Percentiles rank a stretch among this genome's conserved stretches.
Conservation (phyloP, 2,888 invertebrate species). For the Serrognathus titanus region DNA sequence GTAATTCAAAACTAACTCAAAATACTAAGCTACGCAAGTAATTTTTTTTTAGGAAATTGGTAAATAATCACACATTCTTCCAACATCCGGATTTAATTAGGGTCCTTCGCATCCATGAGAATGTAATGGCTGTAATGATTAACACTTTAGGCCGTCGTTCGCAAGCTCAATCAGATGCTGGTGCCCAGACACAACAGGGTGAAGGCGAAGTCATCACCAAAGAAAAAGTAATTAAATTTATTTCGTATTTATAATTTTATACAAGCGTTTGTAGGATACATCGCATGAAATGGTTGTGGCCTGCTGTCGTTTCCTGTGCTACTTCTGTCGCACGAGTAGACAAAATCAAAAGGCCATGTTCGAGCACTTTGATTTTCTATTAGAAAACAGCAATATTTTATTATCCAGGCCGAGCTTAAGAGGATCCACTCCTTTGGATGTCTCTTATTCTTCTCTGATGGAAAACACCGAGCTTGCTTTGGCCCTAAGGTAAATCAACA, state of each 20-base stretch:
- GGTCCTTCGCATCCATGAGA: constrained; percentile 95
- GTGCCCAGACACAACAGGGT: constrained; percentile 55
- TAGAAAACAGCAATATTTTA: constrained; percentile 98
- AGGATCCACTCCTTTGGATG: constrained; percentile 97
- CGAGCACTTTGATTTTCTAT: constrained; percentile 95
- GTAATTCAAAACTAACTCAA: constrained; percentile 21
- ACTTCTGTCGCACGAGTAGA: constrained; percentile 97
- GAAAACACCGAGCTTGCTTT: constrained; percentile 98
- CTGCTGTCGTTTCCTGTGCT: constrained; percentile 98
- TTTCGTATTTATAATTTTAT: not conserved
- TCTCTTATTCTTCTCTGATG: constrained; percentile 98
- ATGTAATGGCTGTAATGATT: constrained; percentile 99
- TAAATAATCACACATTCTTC: constrained; percentile 99
- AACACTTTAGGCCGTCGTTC: constrained; percentile 92
- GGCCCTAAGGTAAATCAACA: constrained; percentile 65
- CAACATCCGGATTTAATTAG: constrained; percentile 99
- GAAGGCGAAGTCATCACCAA: constrained; percentile 57
- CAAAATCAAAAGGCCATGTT: constrained; percentile 99
- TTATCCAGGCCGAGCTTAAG: constrained; percentile 90
- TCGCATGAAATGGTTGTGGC: constrained; percentile 99
- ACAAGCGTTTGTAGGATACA: constrained; percentile 61
- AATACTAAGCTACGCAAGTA: not conserved
- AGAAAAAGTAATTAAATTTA: constrained; percentile 54
- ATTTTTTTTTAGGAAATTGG: constrained; percentile 75
- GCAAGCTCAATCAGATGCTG: constrained; percentile 87